Conservation (phyloP, 2,888 invertebrate species). For the Chrysodeixis includens region DNA sequence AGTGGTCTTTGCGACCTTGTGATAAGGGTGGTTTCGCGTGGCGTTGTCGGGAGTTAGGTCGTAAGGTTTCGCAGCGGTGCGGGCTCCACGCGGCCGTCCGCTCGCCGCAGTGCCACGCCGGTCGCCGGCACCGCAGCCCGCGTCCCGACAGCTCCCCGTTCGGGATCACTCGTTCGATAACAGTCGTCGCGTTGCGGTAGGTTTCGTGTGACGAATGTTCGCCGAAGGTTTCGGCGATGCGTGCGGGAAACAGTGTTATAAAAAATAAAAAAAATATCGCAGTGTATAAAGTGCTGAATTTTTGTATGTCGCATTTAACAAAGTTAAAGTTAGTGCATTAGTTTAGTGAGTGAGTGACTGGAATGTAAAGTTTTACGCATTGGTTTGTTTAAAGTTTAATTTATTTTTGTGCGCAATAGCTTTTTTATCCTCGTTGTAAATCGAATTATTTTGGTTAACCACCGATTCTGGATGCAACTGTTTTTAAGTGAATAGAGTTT, state of each 20-base stretch:
- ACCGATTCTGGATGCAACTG: neutral
- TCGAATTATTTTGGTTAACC: slow-evolving; percentile 2
- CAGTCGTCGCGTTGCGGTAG: slow-evolving; percentile 80
- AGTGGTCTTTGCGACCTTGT: slow-evolving; percentile 53
- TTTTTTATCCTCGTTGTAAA: slow-evolving; percentile 39
- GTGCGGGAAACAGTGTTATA: slow-evolving; percentile 59
- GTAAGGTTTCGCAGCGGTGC: slow-evolving; percentile 71
- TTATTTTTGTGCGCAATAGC: slow-evolving; percentile 27
- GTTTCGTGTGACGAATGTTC: slow-evolving; percentile 72
- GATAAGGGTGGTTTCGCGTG: slow-evolving; percentile 61
- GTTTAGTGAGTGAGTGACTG: slow-evolving; percentile 62
- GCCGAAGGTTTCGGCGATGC: slow-evolving; percentile 56
- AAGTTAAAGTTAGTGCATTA: slow-evolving; percentile 55
- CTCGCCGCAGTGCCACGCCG: slow-evolving; percentile 86
- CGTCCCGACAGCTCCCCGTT: slow-evolving; percentile 60
- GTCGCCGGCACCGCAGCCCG: slow-evolving; percentile 78
- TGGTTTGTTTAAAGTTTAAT: slow-evolving; percentile 60
- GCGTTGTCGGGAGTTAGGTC: slow-evolving; percentile 68
- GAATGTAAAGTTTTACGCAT: slow-evolving; percentile 66
- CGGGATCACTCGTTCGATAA: slow-evolving; percentile 71
- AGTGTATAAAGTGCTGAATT: slow-evolving; percentile 60
- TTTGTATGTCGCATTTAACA: slow-evolving; percentile 56
- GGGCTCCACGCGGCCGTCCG: slow-evolving; percentile 81
- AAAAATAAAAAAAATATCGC: slow-evolving; percentile 37
- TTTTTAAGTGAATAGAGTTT: slow-evolving; percentile 20